phyloP scores from a whole-genome alignment of 2,888 invertebrate species.

The Conchocele bisecta region DNA sequence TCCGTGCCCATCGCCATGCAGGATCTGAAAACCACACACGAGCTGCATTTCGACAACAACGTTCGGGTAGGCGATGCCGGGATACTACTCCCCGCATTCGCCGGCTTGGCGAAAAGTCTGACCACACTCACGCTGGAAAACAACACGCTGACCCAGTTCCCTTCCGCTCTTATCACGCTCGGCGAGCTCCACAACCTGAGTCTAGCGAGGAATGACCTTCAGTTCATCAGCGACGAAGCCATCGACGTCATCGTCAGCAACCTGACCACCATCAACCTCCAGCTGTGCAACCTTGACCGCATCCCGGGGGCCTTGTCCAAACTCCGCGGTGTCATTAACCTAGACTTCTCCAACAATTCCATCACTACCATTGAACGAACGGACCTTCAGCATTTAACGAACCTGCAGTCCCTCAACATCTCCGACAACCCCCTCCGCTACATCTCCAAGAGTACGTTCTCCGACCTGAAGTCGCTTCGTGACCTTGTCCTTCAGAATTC shows the following conservation, averaged over 20 bases:
- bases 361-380: slow-evolving; percentile 61
- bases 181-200: slow-evolving; percentile 38
- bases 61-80: slow-evolving; percentile 50
- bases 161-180: slow-evolving; percentile 53
- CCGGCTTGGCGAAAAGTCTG: slow-evolving; percentile 30
- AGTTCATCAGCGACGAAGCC: slow-evolving; percentile 61
- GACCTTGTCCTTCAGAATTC: slow-evolving; percentile 43
- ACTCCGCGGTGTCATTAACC: slow-evolving; percentile 25
- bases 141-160: slow-evolving; percentile 54
- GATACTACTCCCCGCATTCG: slow-evolving; percentile 59
- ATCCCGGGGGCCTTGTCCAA: slow-evolving; percentile 59
- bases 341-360: slow-evolving; percentile 57
- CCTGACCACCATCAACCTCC: slow-evolving; percentile 50
- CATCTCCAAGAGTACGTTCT: slow-evolving; percentile 57
- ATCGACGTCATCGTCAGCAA: slow-evolving; percentile 37
- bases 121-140: slow-evolving; percentile 53
- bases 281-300: slow-evolving; percentile 53
- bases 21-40: slow-evolving; percentile 29
- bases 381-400: slow-evolving; percentile 45
- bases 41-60: slow-evolving; percentile 63
- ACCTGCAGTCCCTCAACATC: slow-evolving; percentile 31
- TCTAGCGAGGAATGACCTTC: slow-evolving; percentile 52
- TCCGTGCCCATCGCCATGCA: slow-evolving; percentile 55
- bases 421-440: slow-evolving; percentile 56
- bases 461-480: slow-evolving; percentile 25